These are phyloP conservation scores for Heliconius sara DNA, from an alignment of 2,888 invertebrate species.

Conservation along the genomic window DNA sequence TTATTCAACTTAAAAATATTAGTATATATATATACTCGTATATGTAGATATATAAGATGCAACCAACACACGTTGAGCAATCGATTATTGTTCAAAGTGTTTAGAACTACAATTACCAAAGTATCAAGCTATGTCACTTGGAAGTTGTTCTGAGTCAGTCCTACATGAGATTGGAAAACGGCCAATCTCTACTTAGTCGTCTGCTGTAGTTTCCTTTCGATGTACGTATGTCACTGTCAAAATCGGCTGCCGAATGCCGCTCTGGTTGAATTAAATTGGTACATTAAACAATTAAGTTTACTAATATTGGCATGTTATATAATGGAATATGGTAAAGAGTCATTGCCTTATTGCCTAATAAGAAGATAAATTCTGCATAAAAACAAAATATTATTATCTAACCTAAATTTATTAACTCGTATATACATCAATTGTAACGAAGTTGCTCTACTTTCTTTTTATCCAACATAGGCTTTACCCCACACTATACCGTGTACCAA, in stretches of 20 bases:
- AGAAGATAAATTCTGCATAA: too few relatives aligned
- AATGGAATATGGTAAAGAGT: too few relatives aligned
- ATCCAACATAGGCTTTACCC: background rate
- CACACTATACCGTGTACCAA: background rate
- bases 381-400: too few relatives aligned
- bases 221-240: conserved; percentile 34
- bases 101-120: conserved; percentile 32
- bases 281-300: background rate
- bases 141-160: conserved; percentile 37
- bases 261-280: background rate
- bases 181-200: conserved; percentile 42
- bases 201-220: conserved; percentile 30
- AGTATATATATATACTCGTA: background rate
- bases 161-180: conserved; percentile 42
- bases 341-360: too few relatives aligned
- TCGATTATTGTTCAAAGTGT: conserved; percentile 33
- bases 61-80: conserved; percentile 10
- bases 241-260: background rate
- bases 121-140: conserved; percentile 43
- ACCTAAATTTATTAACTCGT: too few relatives aligned
- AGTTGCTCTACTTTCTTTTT: background rate
- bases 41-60: background rate
- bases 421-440: background rate
- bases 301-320: background rate
- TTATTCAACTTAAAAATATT: background rate